Evolutionary conservation across 2,797 vertebrate genomes (phyloP).

Genomic region (Pseudomugil gertrudae): DNA sequence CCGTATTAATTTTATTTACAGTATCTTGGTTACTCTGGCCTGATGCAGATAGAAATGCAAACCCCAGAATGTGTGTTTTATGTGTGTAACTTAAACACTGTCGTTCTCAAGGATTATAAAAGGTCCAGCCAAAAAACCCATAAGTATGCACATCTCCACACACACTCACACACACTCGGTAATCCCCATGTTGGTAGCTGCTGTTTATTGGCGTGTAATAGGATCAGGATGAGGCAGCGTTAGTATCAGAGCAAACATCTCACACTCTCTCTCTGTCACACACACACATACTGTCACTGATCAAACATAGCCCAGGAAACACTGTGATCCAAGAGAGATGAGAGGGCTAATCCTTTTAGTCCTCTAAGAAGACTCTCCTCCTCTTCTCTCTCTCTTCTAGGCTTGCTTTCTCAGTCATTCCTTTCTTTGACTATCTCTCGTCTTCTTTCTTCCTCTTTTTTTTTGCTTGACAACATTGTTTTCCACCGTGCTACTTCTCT

Average conservation of each 20-base stretch:
- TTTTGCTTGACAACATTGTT: conserved; percentile 53
- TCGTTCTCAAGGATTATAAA: conserved; percentile 53
- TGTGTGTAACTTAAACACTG: conserved; percentile 16
- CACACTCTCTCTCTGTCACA: conserved; percentile 33
- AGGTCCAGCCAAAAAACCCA: conserved; percentile 68
- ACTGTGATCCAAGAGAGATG: conserved; percentile 84
- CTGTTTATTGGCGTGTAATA: conserved; percentile 93
- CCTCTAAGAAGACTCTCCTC: conserved; percentile 85
- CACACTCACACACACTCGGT: conserved; percentile 50
- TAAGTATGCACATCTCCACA: conserved; percentile 37
- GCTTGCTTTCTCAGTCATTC: conserved; percentile 50
- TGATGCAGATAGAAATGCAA: conserved; percentile 11
- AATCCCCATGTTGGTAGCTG: conserved; percentile 78
- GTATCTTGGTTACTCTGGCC: background rate
- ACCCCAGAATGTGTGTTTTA: background rate
- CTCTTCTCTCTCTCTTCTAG: conserved; percentile 59
- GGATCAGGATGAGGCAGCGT: conserved; percentile 88
- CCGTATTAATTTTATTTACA: conserved; percentile 10
- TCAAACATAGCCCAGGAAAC: conserved; percentile 74
- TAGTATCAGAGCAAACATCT: conserved; percentile 87
- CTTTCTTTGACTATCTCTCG: conserved; percentile 25
- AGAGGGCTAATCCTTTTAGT: conserved; percentile 89
- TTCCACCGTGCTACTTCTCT: conserved; percentile 37
- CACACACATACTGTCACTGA: conserved; percentile 42
- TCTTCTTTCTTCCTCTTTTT: conserved; percentile 28